These are phyloP conservation scores for Enteromius afrohamiltoni DNA, from an alignment of 2,797 vertebrate species.

Conservation along the genomic window DNA sequence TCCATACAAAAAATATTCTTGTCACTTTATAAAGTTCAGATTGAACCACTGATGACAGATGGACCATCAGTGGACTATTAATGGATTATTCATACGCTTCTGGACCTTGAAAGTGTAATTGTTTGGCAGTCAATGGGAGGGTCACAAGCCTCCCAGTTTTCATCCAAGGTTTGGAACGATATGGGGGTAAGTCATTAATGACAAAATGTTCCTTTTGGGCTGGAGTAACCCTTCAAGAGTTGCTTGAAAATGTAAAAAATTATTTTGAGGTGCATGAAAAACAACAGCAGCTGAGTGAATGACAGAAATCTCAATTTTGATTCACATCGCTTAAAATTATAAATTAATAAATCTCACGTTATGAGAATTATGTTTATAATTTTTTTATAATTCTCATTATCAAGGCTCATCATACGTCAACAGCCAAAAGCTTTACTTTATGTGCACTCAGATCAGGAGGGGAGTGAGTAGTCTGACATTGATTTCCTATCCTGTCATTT, in stretches of 20 bases:
- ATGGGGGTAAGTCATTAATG: too few relatives aligned
- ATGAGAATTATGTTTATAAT: neutral
- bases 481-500: slow-evolving; percentile 49
- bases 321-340: neutral
- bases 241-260: neutral
- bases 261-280: neutral
- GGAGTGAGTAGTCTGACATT: slow-evolving; percentile 44
- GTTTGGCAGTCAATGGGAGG: too few relatives aligned
- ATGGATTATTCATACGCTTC: too few relatives aligned
- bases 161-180: too few relatives aligned
- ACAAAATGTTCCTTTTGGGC: too few relatives aligned
- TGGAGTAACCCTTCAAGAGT: neutral
- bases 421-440: slow-evolving; percentile 27
- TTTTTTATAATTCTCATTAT: neutral
- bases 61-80: too few relatives aligned
- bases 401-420: neutral
- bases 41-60: too few relatives aligned
- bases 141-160: too few relatives aligned
- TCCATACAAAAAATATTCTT: too few relatives aligned
- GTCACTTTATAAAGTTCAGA: too few relatives aligned
- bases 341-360: neutral
- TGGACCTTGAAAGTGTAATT: too few relatives aligned
- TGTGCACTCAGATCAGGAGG: slow-evolving; percentile 19
- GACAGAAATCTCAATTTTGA: neutral
- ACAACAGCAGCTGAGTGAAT: neutral